Percentiles rank a stretch among this genome's conserved stretches.
phyloP scores from a whole-genome alignment of 2,888 invertebrate species.

The Serripes groenlandicus region DNA sequence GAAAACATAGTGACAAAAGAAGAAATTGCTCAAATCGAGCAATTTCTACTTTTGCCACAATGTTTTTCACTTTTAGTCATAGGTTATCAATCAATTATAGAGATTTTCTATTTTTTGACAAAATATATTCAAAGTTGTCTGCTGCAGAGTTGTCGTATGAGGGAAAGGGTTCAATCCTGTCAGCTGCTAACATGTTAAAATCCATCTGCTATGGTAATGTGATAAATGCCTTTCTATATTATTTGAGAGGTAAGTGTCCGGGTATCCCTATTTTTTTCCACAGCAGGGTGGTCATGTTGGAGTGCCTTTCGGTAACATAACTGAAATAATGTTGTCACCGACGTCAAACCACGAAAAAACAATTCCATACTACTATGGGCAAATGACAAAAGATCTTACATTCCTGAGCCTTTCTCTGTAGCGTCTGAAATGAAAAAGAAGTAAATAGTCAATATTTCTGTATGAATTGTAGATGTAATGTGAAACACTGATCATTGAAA shows the following conservation, averaged over 20 bases:
- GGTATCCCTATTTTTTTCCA: neutral
- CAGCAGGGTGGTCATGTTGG: neutral
- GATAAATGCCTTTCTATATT: no score
- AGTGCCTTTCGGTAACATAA: neutral
- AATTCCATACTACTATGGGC: no score
- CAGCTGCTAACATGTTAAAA: no score
- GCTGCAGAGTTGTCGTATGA: neutral
- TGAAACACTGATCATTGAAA: no score
- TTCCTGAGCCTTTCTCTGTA: slow-evolving; percentile 57
- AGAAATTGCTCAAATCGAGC: neutral
- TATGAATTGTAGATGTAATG: no score
- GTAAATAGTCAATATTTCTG: no score
- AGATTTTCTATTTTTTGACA: neutral
- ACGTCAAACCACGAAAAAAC: no score
- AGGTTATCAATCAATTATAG: no score
- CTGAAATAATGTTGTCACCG: neutral
- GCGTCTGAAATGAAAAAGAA: slow-evolving; percentile 40
- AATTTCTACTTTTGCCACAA: neutral
- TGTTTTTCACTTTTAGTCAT: neutral
- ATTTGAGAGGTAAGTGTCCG: no score
- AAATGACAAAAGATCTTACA: slow-evolving; percentile 38
- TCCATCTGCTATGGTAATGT: no score
- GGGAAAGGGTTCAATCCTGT: neutral
- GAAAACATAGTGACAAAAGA: neutral
- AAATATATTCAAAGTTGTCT: neutral